Percentiles rank a stretch among this genome's conserved stretches.
These are phyloP conservation scores for Megatriorchis doriae DNA, from an alignment of 2,113 vertebrate species.

Conservation along the genomic window DNA sequence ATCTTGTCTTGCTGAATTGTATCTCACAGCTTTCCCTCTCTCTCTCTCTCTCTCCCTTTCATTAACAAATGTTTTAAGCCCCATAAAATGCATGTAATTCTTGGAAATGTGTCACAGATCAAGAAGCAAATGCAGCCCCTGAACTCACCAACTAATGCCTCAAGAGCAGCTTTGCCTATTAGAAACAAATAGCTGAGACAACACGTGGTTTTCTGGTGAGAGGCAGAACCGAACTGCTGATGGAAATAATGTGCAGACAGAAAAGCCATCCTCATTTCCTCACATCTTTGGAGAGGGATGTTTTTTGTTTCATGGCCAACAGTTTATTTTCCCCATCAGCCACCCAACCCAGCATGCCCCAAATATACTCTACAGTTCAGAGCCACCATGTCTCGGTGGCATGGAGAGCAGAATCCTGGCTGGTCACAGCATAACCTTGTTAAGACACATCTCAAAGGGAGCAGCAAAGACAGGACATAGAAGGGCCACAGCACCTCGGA, in stretches of 20 bases:
- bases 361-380: neutral
- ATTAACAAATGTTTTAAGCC: slow-evolving; percentile 34
- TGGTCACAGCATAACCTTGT: neutral
- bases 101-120: neutral
- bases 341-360: neutral
- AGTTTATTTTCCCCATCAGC: neutral
- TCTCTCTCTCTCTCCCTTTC: neutral
- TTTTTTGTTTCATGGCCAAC: neutral
- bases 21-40: neutral
- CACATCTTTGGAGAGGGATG: neutral
- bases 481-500: neutral
- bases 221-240: neutral
- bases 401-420: neutral
- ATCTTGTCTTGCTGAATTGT: neutral
- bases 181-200: slow-evolving; percentile 20
- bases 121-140: slow-evolving; percentile 4
- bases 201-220: neutral
- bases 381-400: neutral
- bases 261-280: neutral
- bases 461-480: neutral
- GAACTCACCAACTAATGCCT: neutral
- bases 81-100: slow-evolving; percentile 13
- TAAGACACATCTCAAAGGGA: neutral
- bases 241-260: neutral
- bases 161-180: neutral